Evolutionary conservation across 1,140 invertebrate species (phyloP).

Genomic region (Oscheius sp.): DNA sequence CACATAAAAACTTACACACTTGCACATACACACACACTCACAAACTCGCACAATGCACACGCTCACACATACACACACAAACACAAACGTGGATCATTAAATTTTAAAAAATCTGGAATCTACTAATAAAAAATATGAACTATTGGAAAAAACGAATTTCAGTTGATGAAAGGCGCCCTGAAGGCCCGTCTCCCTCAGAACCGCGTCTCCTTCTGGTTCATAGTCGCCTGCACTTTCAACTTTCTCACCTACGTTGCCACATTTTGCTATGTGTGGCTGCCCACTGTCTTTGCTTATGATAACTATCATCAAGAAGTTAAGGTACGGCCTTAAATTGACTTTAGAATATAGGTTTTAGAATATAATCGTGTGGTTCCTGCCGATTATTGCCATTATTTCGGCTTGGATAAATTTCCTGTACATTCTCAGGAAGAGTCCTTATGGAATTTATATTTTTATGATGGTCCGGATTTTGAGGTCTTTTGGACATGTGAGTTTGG

Average conservation of each 20-base stretch:
- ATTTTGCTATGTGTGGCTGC: constrained; percentile 31
- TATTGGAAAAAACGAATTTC: too few species aligned
- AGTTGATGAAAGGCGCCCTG: constrained; percentile 32
- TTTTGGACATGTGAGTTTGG: constrained; percentile 34
- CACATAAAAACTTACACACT: too few species aligned
- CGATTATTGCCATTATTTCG: constrained; percentile 35
- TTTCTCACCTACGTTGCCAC: constrained; percentile 32
- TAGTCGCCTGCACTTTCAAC: constrained; percentile 31
- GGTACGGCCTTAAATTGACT: not conserved
- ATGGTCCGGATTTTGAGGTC: constrained; percentile 32
- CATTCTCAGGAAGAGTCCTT: constrained; percentile 33
- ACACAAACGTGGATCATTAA: not conserved
- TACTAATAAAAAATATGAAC: too few species aligned
- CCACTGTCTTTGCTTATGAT: constrained; percentile 26
- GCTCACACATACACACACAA: too few species aligned
- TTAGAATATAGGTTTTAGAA: constrained; percentile 3
- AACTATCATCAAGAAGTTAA: constrained; percentile 33
- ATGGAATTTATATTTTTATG: constrained; percentile 40
- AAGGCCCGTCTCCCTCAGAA: constrained; percentile 24
- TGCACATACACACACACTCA: too few species aligned
- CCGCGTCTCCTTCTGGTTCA: constrained; percentile 23
- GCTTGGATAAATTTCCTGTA: constrained; percentile 37
- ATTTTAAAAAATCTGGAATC: not conserved
- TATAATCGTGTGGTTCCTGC: constrained; percentile 30
- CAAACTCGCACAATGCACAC: too few species aligned